These are phyloP conservation scores for Acomys russatus DNA, from an alignment of 2,797 vertebrate species.

Conservation along the genomic window DNA sequence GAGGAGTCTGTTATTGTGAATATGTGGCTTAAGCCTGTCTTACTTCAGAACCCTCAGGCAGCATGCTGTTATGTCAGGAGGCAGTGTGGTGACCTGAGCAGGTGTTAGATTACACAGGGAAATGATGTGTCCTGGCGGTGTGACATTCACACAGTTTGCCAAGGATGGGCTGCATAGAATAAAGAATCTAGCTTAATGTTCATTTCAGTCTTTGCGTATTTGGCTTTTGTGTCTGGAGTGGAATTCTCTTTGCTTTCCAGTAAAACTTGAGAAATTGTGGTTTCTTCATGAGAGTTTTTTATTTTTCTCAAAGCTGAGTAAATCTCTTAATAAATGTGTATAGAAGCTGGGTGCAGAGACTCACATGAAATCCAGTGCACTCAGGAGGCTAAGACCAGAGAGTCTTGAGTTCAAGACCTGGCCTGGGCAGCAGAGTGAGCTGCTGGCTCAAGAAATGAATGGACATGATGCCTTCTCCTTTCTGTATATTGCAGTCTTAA, in stretches of 20 bases:
- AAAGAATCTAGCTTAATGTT: slow-evolving; percentile 27
- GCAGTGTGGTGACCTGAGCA: slow-evolving; percentile 39
- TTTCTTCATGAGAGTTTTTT: not conserved
- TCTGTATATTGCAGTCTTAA: not conserved
- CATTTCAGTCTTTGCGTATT: slow-evolving; percentile 42
- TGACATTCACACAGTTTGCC: slow-evolving; percentile 35
- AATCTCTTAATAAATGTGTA: slow-evolving; percentile 13
- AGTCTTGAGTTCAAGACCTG: not conserved
- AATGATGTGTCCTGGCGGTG: slow-evolving; percentile 15
- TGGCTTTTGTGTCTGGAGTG: not conserved
- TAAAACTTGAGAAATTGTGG: slow-evolving; percentile 24
- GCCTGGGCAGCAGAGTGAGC: not conserved
- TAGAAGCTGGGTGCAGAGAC: not conserved
- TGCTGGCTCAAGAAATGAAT: not conserved
- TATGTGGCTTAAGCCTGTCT: not conserved
- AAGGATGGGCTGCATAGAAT: slow-evolving; percentile 26
- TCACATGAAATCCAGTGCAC: not conserved
- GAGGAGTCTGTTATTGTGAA: slow-evolving; percentile 13
- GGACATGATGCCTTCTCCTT: not conserved
- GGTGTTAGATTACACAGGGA: slow-evolving; percentile 52
- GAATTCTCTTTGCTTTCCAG: slow-evolving; percentile 1
- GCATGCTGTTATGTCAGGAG: slow-evolving; percentile 50
- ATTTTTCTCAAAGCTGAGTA: not conserved
- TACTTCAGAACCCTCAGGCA: slow-evolving; percentile 36
- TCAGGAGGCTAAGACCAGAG: not conserved